Base-by-base conservation (phyloP, 1,140 invertebrate species). In the Drosophila auraria region DNA sequence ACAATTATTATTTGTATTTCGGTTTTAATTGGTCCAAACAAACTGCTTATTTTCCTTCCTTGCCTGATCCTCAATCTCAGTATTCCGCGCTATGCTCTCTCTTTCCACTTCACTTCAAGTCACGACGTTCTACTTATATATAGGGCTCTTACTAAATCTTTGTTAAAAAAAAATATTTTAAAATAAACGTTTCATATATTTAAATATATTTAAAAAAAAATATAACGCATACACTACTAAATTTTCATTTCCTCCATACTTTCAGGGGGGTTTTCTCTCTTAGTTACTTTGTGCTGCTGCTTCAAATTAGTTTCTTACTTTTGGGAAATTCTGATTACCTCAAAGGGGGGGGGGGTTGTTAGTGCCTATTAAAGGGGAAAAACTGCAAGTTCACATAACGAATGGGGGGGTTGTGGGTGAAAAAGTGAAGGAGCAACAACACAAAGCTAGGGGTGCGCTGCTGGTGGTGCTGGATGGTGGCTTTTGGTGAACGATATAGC, bases 91-190 rank as follows among this genome's bases (percentile, higher is more conserved):
- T 60, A 45, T 40, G 30, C 45, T 65, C 42, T 56, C 15, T 59
- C 45, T 58, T 17, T 58, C 51, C 9, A 33, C 12, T 23, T 53
- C 27, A n/a, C n/a, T 38, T 20, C 30, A 8, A 2, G n/a, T 33
- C 17, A 36, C 51, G 51, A 33, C 30, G 58, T 44, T 51, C 72
- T 53, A 66, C 80, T 87, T 86, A 87, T 82, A 40, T 65, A n/a
- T 84, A 87, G 33, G 69, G 36, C 33, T 57, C 83, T 79, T 79
- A 82, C 59, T 83, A 83, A 84, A 71, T 51, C 51, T 45, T 73
- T 60, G 64, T 71, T 66, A 47, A 78, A 74, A 71, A 78, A 72
- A 79, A 78, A 60, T 70, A 73, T 73, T 73, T 73, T 73, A 73
- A 73, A 73, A 61, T 73, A 61, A 73, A 73, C 68, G 47, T 38